Base-by-base conservation (phyloP, 2,888 invertebrate genomes). In the Iphiclides podalirius region DNA sequence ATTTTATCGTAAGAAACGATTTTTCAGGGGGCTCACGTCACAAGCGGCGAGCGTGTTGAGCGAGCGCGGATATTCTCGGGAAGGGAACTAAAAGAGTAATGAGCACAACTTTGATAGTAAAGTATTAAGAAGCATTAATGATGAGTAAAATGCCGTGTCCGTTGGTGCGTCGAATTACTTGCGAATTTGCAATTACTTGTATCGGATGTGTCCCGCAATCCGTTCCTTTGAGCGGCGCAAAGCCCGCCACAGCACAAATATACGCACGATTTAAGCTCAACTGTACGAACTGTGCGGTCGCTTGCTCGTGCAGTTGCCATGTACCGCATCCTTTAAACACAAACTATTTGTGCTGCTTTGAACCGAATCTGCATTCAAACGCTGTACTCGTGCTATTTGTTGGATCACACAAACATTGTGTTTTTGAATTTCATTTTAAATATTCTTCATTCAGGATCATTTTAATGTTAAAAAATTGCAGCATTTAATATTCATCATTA, bases 211-310 rank as follows among this genome's bases (percentile, higher is more conserved):
- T 31, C 2, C 31, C 17, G 9, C 31, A 26, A 35, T 26, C 34
- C n/a, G 41, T 36, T 20, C 36, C 31, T 31, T 47, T 39, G 33
- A 40, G 64, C 66, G 59, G 53, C 55, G 41, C 45, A 39, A 28
- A 50, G 54, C 50, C 47, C 50, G 55, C 58, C 34, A 42, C 41
- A 57, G 53, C 52, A 47, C 48, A 67, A 66, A 68, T 65, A 57
- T 59, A 64, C 55, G 60, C 67, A 66, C 66, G 70, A 67, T 61
- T 66, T 60, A 53, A 53, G 35, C 39, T 26, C 34, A 34, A 52
- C 28, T 8, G 59, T 58, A 60, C 47, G 47, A 43, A 62, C 49
- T 39, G 42, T 45, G 39, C 23, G 52, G 45, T 35, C 46, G 42
- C 35, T 35, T 43, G 47, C 40, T 46, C 37, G 33, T 12, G 17